Evolutionary conservation across 2,888 invertebrate genomes (phyloP), one percentile per base, ranked within the genome.

Genomic region (Limnephilus marmoratus): DNA sequence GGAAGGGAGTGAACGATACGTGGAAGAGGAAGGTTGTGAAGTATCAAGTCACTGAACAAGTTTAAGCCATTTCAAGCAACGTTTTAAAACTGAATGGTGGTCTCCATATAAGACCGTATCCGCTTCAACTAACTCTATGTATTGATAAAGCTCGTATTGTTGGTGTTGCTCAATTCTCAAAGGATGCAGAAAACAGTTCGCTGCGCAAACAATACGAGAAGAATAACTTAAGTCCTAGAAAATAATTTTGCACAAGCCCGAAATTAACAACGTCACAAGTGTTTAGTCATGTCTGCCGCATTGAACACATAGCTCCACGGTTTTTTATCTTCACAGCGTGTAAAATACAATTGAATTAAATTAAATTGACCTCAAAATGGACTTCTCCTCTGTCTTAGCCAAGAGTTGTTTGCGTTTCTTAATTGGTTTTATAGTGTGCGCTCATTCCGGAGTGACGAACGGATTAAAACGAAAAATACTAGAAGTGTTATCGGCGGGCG

Each of bases 341-440:
- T 68, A 68, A 68, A 68, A 68, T 68, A 68, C 68, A 68, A 68
- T 68, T 68, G 68, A 68, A 68, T 68, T 68, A 68, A 68, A 68
- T 68, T 68, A 68, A 68, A 68, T 68, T 68, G 68, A 68, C 68
- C 68, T 68, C 68, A 68, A 68, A 68, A 68, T 24, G 68, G 68
- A 68, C 68, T 68, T 68, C 68, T 68, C 24, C 9, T 68, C 68
- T 68, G 68, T 68, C 68, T 68, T 68, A 68, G 68, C 68, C 68
- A 24, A 24, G 68, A 68, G 24, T 24, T 68, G 24, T 68, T 68
- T 68, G 68, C 68, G 68, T 68, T 68, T 24, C 68, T 68, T 68
- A 68, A 68, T 68, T 68, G 68, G 68, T 68, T 68, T 68, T 68
- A 68, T 68, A 68, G 68, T 68, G 68, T 24, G 68, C 24, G 24